Evolutionary conservation across 2,113 vertebrate species (phyloP).

Genomic region (Dipodomys merriami): DNA sequence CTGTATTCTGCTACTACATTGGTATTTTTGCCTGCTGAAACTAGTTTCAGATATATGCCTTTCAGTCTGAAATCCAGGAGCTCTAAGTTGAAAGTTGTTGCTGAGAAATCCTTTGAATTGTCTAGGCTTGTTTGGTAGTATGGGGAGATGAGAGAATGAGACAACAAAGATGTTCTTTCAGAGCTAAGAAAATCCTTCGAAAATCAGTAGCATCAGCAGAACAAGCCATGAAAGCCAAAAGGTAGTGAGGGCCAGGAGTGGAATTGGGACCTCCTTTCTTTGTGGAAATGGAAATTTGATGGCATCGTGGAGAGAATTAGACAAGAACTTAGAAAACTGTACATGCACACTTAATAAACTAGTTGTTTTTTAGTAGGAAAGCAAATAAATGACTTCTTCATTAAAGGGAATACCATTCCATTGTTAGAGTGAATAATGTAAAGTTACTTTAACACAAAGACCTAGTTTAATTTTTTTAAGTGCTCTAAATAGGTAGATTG

Average conservation of each 20-base stretch:
- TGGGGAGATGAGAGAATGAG: neutral
- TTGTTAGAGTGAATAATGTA: neutral
- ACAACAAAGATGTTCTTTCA: conserved; percentile 46
- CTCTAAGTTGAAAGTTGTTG: conserved; percentile 5
- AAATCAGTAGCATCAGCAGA: neutral
- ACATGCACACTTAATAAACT: neutral
- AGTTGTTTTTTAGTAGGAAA: neutral
- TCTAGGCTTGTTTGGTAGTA: neutral
- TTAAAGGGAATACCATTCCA: neutral
- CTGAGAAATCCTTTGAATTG: neutral
- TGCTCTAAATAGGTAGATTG: neutral
- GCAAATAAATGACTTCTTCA: neutral
- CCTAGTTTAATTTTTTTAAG: neutral
- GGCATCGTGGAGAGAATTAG: neutral
- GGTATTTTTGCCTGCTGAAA: neutral
- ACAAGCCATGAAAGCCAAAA: neutral
- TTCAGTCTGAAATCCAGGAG: conserved; percentile 19
- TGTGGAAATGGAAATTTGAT: neutral
- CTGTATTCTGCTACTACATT: neutral
- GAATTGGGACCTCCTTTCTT: neutral
- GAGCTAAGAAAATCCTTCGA: conserved; percentile 1
- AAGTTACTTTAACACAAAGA: neutral
- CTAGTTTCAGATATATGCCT: conserved; percentile 22
- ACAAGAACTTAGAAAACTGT: neutral
- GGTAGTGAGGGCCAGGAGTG: neutral